Percentiles rank a stretch among this genome's conserved stretches.
Evolutionary conservation across 2,113 vertebrate species (phyloP).

Genomic region (Hiodon alosoides): DNA sequence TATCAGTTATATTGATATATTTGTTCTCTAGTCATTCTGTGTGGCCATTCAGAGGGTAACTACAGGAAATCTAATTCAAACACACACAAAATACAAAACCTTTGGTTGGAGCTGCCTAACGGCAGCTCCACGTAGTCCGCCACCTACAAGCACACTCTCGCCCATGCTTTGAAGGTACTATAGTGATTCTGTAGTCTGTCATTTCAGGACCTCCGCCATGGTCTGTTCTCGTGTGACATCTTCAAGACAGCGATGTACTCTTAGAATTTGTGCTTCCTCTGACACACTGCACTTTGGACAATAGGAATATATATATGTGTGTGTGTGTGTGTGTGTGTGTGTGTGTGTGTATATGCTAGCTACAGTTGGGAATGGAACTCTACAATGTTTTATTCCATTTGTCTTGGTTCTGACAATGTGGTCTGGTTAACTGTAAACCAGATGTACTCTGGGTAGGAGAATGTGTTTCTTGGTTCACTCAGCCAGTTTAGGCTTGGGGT

Average conservation of each 20-base stretch:
- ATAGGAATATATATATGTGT: no score
- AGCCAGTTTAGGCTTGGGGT: no score
- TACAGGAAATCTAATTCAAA: no score
- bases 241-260: no score
- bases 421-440: background rate
- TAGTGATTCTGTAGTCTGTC: no score
- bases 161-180: no score
- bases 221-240: no score
- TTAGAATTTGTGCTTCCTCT: no score
- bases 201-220: no score
- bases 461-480: background rate
- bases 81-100: background rate
- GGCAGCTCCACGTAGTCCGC: background rate
- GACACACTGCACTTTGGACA: no score
- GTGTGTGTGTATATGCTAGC: background rate
- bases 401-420: background rate
- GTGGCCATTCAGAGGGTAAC: background rate
- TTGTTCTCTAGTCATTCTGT: background rate
- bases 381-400: conserved; percentile 3
- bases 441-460: background rate
- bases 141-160: no score
- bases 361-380: background rate
- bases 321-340: no score
- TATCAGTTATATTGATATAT: conserved; percentile 5
- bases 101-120: conserved; percentile 20